Base-by-base conservation (phyloP, 2,113 vertebrate genomes). In the Mirza zaza region DNA sequence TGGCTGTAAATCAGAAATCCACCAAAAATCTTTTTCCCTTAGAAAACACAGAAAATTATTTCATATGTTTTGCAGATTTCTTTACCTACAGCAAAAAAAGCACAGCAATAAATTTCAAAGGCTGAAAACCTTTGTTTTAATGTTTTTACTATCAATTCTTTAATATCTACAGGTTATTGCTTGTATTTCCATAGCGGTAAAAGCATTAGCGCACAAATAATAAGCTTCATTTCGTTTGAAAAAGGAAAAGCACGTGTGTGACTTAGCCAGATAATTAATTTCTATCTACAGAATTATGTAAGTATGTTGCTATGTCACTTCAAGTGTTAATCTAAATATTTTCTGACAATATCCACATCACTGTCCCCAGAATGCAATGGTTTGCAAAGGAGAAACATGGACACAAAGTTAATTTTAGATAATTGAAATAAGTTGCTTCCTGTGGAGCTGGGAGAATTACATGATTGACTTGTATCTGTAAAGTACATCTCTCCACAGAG, bases 281-380 rank as follows among this genome's bases (percentile, higher is more conserved):
- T 90, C 21, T 32, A 71, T 21, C 14, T 42, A 34, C 27, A 11
- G 71, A 52, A 85, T n/a, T 76, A 61, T 11, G 4, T 77, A 45
- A 73, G 34, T 67, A 12, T 32, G 34, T 32, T 68, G 45, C 8
- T 52, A 14, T 88, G 67, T 55, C 77, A 67, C 65, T 91, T 90
- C n/a, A 90, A 85, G 76, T 92, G 36, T 52, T 91, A 92, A 83
- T 57, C 39, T 83, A 79, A 76, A 92, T 76, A 70, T 75, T 94
- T 63, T 42, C 34, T n/a, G 50, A 90, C 48, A 93, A 36, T 59
- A 86, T 67, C 71, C 6, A 18, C 32, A 79, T 8, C 32, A 45
- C 4, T 55, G 20, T 68, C 18, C 80, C 50, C 73, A 75, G 89
- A 94, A 3, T 71, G 32, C 39, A 91, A 77, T n/a, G 39, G 29